Conservation (phyloP, 2,888 invertebrate species). For the Tipula lateralis region DNA sequence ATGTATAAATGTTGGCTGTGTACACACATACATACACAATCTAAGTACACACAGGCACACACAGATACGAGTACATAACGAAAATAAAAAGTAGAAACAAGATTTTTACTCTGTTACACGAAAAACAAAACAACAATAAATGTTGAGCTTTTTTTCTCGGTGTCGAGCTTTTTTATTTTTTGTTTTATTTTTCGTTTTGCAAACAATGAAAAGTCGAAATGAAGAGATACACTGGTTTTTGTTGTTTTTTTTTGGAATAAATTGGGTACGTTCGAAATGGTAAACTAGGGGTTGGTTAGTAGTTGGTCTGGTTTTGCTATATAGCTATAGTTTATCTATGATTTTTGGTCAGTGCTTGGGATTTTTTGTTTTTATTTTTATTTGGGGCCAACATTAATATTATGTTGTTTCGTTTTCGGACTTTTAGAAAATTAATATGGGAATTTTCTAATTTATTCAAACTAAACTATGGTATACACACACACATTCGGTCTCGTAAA, state of each 20-base stretch:
- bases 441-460: not conserved
- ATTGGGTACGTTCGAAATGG: not conserved
- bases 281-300: not conserved
- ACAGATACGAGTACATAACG: not conserved
- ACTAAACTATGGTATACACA: no score
- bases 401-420: not conserved
- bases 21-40: not conserved
- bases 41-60: not conserved
- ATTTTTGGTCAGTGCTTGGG: conserved; percentile 6
- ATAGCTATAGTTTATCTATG: conserved; percentile 24
- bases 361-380: not conserved
- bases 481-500: not conserved
- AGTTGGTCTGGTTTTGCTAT: conserved; percentile 7
- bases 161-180: not conserved
- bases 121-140: not conserved
- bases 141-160: not conserved
- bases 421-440: not conserved
- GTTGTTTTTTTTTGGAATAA: not conserved
- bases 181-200: not conserved
- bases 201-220: conserved; percentile 1
- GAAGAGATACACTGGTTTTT: not conserved
- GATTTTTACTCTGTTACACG: not conserved
- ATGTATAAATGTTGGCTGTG: not conserved
- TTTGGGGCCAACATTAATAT: not conserved
- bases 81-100: not conserved